These are phyloP conservation scores for Spatulosminthurus flaviceps DNA, from an alignment of 2,888 invertebrate species.

Conservation along the genomic window DNA sequence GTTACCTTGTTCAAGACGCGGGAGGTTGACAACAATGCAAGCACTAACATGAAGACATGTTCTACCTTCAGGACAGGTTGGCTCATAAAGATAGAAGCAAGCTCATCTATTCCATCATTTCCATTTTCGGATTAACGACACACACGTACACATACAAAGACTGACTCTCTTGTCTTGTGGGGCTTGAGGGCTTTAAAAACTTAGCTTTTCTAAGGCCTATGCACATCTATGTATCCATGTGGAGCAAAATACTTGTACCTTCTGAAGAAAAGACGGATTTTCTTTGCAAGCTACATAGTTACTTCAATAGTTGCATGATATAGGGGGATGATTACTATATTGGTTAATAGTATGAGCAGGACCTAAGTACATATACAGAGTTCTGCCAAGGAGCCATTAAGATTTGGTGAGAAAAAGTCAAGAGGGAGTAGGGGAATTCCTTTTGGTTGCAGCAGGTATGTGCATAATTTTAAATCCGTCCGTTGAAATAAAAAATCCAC, in stretches of 20 bases:
- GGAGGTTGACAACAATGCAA: conserved; percentile 25
- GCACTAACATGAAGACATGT: not conserved
- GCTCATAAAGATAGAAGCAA: conserved; percentile 35
- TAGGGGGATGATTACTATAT: too few species aligned
- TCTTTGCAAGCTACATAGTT: not conserved
- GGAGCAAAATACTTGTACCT: not conserved
- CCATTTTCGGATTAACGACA: conserved; percentile 42
- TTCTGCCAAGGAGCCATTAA: too few species aligned
- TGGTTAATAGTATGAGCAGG: too few species aligned
- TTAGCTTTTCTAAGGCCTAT: not conserved
- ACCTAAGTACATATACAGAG: too few species aligned
- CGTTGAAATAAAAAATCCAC: too few species aligned
- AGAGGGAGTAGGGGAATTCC: too few species aligned
- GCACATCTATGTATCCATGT: not conserved
- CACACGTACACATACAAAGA: too few species aligned
- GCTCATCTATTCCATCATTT: conserved; percentile 36
- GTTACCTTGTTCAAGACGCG: not conserved
- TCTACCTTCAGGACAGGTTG: conserved; percentile 18
- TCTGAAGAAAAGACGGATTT: not conserved
- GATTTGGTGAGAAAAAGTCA: too few species aligned
- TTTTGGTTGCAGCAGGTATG: too few species aligned
- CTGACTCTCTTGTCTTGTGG: conserved; percentile 22
- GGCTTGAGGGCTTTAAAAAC: not conserved
- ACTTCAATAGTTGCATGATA: too few species aligned
- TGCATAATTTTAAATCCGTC: too few species aligned